Percentiles rank a stretch among this genome's conserved stretches.
Evolutionary conservation across 64 coral and sea anemone genomes (phyloP).

Genomic region (Dendronephthya gigantea): DNA sequence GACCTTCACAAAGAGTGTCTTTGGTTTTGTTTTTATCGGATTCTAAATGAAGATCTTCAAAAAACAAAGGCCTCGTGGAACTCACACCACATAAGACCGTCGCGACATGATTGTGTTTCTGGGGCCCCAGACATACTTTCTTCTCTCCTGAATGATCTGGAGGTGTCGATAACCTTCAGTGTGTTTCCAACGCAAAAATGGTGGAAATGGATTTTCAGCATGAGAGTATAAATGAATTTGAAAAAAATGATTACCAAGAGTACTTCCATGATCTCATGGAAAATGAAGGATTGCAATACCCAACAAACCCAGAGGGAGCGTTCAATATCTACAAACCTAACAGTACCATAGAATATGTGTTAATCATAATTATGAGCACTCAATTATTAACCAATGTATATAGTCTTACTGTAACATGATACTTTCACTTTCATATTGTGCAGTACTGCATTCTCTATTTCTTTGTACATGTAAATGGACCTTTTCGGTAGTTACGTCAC

Average conservation of each 20-base stretch:
- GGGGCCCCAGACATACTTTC: slow-evolving; percentile 4
- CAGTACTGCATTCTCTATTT: too few species aligned
- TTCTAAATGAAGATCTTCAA: slow-evolving; percentile 41
- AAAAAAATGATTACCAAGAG: slow-evolving; percentile 1
- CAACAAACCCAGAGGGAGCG: not conserved
- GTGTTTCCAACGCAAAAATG: not conserved
- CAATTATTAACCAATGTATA: not conserved
- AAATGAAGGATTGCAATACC: not conserved
- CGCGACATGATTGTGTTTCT: slow-evolving; percentile 25
- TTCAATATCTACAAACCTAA: not conserved
- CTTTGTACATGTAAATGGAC: too few species aligned
- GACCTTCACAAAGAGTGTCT: slow-evolving; percentile 37
- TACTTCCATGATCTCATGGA: slow-evolving; percentile 6
- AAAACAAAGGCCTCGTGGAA: slow-evolving; percentile 37
- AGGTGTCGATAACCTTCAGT: not conserved
- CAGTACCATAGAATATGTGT: too few species aligned
- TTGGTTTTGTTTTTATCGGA: slow-evolving; percentile 43
- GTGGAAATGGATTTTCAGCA: slow-evolving; percentile 1
- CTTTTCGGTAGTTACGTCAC: too few species aligned
- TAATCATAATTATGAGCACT: too few species aligned
- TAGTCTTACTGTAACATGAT: too few species aligned
- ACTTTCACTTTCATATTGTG: too few species aligned
- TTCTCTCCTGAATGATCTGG: not conserved
- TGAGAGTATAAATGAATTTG: not conserved
- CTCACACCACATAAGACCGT: slow-evolving; percentile 32